These are phyloP conservation scores for Aptenodytes patagonicus DNA, from an alignment of 2,113 vertebrate species.

Conservation along the genomic window DNA sequence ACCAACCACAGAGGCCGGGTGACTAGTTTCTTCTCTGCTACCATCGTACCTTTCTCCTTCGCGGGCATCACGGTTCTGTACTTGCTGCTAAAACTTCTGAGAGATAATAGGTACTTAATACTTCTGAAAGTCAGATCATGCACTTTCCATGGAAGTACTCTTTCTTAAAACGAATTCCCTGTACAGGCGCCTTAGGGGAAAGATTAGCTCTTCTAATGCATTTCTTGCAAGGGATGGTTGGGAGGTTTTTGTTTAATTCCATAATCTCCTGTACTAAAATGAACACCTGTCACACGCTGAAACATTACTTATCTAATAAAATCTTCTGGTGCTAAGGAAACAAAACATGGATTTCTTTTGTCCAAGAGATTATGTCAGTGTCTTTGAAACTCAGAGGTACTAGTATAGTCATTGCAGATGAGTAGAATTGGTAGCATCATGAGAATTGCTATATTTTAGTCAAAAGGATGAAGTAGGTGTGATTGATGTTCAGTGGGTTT, in stretches of 20 bases:
- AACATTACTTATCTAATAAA: not conserved
- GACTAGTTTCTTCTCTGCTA: not conserved
- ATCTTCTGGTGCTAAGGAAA: not conserved
- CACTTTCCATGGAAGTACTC: not conserved
- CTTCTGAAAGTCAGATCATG: not conserved
- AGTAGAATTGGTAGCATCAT: not conserved
- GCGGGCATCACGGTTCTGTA: not conserved
- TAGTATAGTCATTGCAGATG: not conserved
- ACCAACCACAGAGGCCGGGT: not conserved
- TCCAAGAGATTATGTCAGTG: not conserved
- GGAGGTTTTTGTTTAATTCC: not conserved
- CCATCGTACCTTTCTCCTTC: not conserved
- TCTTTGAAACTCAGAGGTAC: not conserved
- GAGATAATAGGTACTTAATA: too few species aligned
- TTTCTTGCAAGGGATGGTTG: not conserved
- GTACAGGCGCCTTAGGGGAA: not conserved
- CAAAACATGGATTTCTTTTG: not conserved
- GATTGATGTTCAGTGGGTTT: conserved; percentile 2
- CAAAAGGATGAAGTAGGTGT: not conserved
- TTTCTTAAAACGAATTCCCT: not conserved
- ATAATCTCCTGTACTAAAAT: not conserved
- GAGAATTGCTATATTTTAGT: not conserved
- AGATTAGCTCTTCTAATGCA: not conserved
- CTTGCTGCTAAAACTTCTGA: not conserved
- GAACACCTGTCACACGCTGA: not conserved